Evolutionary conservation across 1,140 invertebrate genomes (phyloP), one percentile per base, ranked within the genome.

Genomic region (Dendroctonus valens): DNA sequence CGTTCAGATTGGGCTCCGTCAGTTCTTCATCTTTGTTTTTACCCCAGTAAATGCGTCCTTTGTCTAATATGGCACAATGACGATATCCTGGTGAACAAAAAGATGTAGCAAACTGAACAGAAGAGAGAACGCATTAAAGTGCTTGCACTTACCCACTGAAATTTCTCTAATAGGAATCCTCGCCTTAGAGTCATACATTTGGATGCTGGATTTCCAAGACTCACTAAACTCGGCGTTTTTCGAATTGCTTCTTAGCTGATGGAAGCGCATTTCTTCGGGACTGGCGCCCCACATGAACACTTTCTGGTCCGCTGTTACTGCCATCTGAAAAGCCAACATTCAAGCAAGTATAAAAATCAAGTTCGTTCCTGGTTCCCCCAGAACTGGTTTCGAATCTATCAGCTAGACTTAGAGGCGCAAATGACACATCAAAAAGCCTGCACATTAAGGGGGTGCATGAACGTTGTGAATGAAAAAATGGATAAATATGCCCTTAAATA

Each of bases 201-300:
- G 67, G 3, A 75, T 53, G 41, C 70, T 74, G 6, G 68, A 52
- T 65, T 73, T 76, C 75, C 76, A 78, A 7, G 72, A 73, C 46
- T 78, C 76, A 52, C 46, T 52, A 15, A 11, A 9, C 12, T 7
- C 40, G 44, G 55, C 64, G 41, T 70, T 69, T 48, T 73, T 76
- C 26, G 26, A 26, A 26, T 67, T 70, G 72, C 59, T 73, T 73
- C 49, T 69, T 67, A 72, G 75, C 38, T 76, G 72, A 57, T 77
- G 75, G 12, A 73, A 70, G 8, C 89, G 79, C 8, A 93, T 78
- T 65, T 86, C 86, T 78, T 91, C 88, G 0, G 91, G 91, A 77
- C 89, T 91, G 40, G 85, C 85, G 5, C 91, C 91, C 91, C 91
- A 94, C 6, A 83, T 83, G 71, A 87, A 91, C 9, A 94, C 77